Evolutionary conservation across 2,888 invertebrate species (phyloP).

Genomic region (Drosophila diplacantha): DNA sequence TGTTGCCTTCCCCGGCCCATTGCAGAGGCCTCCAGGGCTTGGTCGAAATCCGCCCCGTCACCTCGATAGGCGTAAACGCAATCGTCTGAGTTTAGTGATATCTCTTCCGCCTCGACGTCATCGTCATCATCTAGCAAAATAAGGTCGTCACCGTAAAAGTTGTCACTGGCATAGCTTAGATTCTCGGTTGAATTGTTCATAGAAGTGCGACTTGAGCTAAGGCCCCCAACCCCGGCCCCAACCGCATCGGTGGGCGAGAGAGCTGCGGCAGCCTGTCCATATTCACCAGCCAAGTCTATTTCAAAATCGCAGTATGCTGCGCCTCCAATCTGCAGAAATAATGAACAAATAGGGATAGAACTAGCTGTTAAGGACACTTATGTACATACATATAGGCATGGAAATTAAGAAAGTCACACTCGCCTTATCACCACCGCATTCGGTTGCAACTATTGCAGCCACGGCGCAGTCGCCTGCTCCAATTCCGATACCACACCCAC

Average conservation of each 20-base stretch:
- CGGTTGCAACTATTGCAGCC: conserved; percentile 12
- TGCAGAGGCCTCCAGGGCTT: conserved; percentile 42
- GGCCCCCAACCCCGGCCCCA: conserved; percentile 44
- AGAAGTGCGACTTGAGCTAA: conserved; percentile 73
- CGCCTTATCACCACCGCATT: conserved; percentile 56
- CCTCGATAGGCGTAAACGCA: conserved; percentile 78
- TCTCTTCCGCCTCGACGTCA: conserved; percentile 73
- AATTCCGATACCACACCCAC: conserved; percentile 19
- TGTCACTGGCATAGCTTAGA: conserved; percentile 76
- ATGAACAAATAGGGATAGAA: too few species aligned
- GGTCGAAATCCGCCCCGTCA: conserved; percentile 73
- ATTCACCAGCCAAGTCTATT: conserved; percentile 27
- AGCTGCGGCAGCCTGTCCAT: conserved; percentile 48
- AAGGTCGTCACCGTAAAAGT: conserved; percentile 75
- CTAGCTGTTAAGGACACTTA: conserved; percentile 12
- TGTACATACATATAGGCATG: conserved; percentile 3
- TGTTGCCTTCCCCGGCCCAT: conserved; percentile 45
- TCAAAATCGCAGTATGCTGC: conserved; percentile 51
- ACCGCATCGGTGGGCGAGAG: conserved; percentile 51
- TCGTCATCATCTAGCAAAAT: conserved; percentile 72
- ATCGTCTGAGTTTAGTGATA: conserved; percentile 77
- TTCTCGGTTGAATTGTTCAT: conserved; percentile 77
- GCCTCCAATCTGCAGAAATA: conserved; percentile 42
- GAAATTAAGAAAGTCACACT: conserved; percentile 46
- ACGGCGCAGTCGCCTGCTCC: conserved; percentile 49